Percentiles rank a stretch among this genome's conserved stretches.
Conservation (phyloP, 2,888 invertebrate species). For the Luperina testacea region DNA sequence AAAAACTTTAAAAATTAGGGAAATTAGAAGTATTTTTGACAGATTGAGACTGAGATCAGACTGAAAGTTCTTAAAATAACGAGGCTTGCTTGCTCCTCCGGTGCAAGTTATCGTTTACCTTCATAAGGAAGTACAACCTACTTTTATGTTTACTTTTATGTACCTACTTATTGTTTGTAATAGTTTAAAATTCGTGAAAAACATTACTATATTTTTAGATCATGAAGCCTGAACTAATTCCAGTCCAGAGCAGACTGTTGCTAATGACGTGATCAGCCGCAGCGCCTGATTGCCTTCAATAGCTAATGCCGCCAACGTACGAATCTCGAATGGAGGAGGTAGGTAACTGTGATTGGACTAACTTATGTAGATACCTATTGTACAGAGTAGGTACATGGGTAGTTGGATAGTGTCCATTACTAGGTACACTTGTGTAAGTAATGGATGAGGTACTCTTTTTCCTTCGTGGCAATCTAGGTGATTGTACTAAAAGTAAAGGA, state of each 20-base stretch:
- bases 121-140: too few species aligned
- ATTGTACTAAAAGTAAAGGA: background rate
- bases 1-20: too few species aligned
- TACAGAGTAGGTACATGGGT: background rate
- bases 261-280: slow-evolving; percentile 1
- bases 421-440: slow-evolving; percentile 5
- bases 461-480: background rate
- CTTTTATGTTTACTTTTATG: too few species aligned
- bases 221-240: background rate
- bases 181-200: too few species aligned
- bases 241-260: background rate
- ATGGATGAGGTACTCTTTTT: background rate
- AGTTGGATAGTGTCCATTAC: background rate
- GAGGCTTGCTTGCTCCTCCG: too few species aligned
- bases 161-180: too few species aligned
- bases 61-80: too few species aligned
- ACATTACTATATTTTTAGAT: background rate
- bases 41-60: too few species aligned
- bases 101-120: too few species aligned
- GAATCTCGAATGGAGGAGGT: background rate
- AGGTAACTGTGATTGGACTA: slow-evolving; percentile 7
- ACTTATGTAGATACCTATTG: background rate
- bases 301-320: slow-evolving; percentile 12
- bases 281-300: slow-evolving; percentile 37
- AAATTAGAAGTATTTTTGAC: too few species aligned